phyloP scores from a whole-genome alignment of 2,113 vertebrate genomes.

The Electrona antarctica region DNA sequence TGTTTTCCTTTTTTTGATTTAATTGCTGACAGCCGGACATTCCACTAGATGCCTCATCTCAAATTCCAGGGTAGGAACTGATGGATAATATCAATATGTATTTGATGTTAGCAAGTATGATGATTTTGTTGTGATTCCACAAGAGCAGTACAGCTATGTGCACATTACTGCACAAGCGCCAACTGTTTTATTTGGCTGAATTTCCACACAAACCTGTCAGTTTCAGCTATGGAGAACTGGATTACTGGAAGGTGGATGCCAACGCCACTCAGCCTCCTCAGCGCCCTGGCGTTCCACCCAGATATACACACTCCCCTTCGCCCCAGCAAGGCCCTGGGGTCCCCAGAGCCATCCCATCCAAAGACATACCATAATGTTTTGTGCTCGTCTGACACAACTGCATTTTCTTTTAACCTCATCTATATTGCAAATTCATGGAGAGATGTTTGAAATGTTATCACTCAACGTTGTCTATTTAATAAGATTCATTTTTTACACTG shows the following conservation, averaged over 20 bases:
- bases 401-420: background rate
- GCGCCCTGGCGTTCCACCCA: background rate
- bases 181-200: background rate
- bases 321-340: slow-evolving; percentile 74
- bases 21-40: slow-evolving; percentile 41
- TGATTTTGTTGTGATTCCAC: background rate
- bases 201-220: slow-evolving; percentile 11
- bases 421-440: background rate
- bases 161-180: background rate
- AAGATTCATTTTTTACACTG: slow-evolving; percentile 18
- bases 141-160: background rate
- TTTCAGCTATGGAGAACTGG: slow-evolving; percentile 63
- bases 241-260: slow-evolving; percentile 44
- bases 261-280: background rate
- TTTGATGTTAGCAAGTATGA: background rate
- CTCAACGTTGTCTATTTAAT: background rate
- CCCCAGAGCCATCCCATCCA: slow-evolving; percentile 68
- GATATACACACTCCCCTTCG: background rate
- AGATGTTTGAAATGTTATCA: no score
- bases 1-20: background rate
- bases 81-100: background rate
- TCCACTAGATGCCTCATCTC: slow-evolving; percentile 27
- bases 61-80: slow-evolving; percentile 45
- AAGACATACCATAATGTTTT: background rate
- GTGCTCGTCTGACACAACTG: no score